Conservation (phyloP, 2,888 invertebrate genomes). For the Halocaridina rubra region DNA sequence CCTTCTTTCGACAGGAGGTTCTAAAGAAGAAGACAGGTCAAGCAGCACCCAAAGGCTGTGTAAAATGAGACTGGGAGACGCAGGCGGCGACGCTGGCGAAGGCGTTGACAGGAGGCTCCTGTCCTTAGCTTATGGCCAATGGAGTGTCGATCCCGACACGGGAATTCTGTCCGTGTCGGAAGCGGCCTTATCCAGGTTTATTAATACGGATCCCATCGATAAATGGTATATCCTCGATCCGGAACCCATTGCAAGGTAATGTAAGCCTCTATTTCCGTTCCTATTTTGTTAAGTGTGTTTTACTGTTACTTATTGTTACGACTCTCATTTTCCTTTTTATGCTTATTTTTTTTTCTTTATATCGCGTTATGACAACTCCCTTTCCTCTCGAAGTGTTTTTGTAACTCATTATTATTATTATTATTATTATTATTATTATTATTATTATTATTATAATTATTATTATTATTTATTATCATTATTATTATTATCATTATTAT, state of each 20-base stretch:
- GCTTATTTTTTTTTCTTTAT: no score
- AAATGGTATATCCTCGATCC: slow-evolving; percentile 66
- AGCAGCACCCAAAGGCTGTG: slow-evolving; percentile 40
- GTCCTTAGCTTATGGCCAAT: slow-evolving; percentile 17
- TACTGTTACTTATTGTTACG: no score
- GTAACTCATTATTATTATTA: no score
- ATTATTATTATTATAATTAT: no score
- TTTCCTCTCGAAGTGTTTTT: no score
- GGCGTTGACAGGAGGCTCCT: slow-evolving; percentile 1
- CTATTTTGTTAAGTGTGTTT: no score
- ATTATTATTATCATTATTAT: no score
- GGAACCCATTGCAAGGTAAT: slow-evolving; percentile 22
- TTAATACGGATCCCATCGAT: slow-evolving; percentile 72
- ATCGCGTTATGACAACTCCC: no score
- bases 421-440: no score
- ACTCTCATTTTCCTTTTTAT: no score
- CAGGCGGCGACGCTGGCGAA: slow-evolving; percentile 33
- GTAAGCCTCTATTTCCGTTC: no score
- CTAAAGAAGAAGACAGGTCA: slow-evolving; percentile 26
- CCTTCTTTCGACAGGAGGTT: slow-evolving; percentile 49
- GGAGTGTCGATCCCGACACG: slow-evolving; percentile 48
- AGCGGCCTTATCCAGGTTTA: slow-evolving; percentile 65
- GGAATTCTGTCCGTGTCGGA: slow-evolving; percentile 56
- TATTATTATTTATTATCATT: no score
- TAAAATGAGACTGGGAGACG: slow-evolving; percentile 49